Evolutionary conservation across 64 coral and sea anemone species (phyloP), one percentile per base, ranked within the genome.

Genomic region (Astreopora myriophthalma): DNA sequence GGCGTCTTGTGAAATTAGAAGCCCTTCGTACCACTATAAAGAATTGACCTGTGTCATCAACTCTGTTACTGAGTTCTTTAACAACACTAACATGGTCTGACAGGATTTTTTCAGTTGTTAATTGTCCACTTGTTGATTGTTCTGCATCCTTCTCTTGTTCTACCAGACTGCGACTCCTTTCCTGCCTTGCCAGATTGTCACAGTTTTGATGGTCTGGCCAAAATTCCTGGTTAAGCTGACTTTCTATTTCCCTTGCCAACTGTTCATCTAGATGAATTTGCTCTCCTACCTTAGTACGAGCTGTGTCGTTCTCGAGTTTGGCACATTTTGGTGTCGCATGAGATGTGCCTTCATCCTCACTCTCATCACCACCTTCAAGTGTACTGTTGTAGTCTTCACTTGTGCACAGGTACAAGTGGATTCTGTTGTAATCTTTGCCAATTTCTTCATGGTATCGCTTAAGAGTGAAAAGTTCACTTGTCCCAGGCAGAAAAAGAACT

Each of bases 351-450:
- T 82, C 74, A 84, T 46, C 22, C 12, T 49, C 72, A 55, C 20
- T 22, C 20, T 78, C 74, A 72, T 91, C 74, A 30, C 86, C 75
- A 36, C 61, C 48, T 6, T 46, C 23, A 28, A 46, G 68, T 65
- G 70, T 51, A n/a, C 42, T 69, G 63, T 94, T 61, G 37, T 86
- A 86, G 88, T 91, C 93, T 60, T 86, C 80, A 75, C 85, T 26
- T 66, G 73, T 49, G 73, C 94, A 91, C 22, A 95, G 84, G 65
- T 70, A 95, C 22, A 91, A 44, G 24, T 49, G 58, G 33, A 95
- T 92, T 24, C 84, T 85, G 34, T 95, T 95, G 30, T 87, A 95
- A 39, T 95, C 94, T 71, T 82, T 95, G 6, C 88, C 77, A 32
- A 91, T 30, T 51, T 91, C 94, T 70, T 95, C 94, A 30, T 81